Base-by-base conservation (phyloP, 2,113 vertebrate genomes). In the Pampusana beccarii region DNA sequence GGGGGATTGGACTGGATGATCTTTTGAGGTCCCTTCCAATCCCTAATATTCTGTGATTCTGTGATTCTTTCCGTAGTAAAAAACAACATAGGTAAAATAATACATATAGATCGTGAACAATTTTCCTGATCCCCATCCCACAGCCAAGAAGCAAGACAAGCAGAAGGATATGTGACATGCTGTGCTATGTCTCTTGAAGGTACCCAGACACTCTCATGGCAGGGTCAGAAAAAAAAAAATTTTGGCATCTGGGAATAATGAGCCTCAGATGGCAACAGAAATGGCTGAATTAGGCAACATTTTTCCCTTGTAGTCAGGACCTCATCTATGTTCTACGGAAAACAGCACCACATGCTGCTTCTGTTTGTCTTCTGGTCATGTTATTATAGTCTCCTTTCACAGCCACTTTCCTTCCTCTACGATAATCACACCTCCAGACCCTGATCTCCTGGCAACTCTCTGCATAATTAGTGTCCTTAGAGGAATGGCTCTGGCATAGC, bases 131-230 rank as follows among this genome's bases (percentile, higher is more conserved):
- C 25, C 31, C 33, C 6, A 73, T 8, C 23, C 14, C 12, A 50
- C 6, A 38, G 64, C 15, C 66, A 86, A 71, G 51, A 25, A 69
- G 20, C 8, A 46, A 72, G 58, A 23, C 42, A 38, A 72, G 50
- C 23, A 57, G 34, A 23, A 57, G 31, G 13, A 66, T 34, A 50
- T 0, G 0, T 40, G 36, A 50, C 44, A 58, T 38, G 12, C 14
- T 54, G 13, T 4, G 16, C 16, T 25, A 38, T 6, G 10, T 29
- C 24, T 57, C 72, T 46, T 57, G 60, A 83, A 93, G 40, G 31
- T 16, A 81, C 11, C 6, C 24, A 70, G 42, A 64, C 38, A 64
- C 16, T 74, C 66, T 7, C 31, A 86, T 10, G 67, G 36, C 10
- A 62, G n/a, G 10, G 51, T 88, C 34, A 79, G 36, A 85, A 50